Conservation (phyloP, 2,888 invertebrate genomes). For the Anagyrus pseudococci region DNA sequence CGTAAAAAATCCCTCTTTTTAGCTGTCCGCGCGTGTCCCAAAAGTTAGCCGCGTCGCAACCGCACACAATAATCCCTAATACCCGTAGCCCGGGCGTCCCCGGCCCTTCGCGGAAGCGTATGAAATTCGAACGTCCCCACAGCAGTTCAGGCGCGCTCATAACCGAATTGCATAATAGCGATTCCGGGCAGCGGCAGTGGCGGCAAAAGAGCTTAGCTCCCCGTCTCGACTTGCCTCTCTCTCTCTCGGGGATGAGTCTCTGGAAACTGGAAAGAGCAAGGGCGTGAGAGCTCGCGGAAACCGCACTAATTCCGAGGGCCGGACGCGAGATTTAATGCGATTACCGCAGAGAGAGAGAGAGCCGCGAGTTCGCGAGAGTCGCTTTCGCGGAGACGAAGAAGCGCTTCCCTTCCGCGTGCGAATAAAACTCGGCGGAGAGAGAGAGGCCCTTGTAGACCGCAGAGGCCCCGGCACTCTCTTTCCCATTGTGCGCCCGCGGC, state of each 20-base stretch:
- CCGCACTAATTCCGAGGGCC: conserved; percentile 46
- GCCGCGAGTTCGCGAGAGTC: conserved; percentile 38
- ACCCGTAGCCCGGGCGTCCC: neutral
- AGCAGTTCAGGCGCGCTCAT: neutral
- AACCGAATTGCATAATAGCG: conserved; percentile 27
- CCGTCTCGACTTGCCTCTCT: too few species aligned
- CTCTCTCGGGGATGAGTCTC: neutral
- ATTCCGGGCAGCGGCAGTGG: too few species aligned
- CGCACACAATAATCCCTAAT: conserved; percentile 6
- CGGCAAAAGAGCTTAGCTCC: too few species aligned
- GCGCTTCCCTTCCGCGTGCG: neutral
- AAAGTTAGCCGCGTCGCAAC: neutral
- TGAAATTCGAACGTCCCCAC: conserved; percentile 19
- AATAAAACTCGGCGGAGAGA: neutral
- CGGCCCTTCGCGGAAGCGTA: neutral
- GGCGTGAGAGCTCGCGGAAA: conserved; percentile 38
- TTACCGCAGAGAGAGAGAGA: too few species aligned
- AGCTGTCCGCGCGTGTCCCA: neutral
- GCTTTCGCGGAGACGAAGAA: conserved; percentile 13
- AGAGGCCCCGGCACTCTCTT: too few species aligned
- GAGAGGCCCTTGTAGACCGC: too few species aligned
- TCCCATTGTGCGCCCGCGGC: too few species aligned
- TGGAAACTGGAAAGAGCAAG: neutral
- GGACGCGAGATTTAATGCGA: conserved; percentile 51
- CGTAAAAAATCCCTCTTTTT: conserved; percentile 7